Base-by-base conservation (phyloP, 2,113 vertebrate genomes). In the Dicaeum eximium region DNA sequence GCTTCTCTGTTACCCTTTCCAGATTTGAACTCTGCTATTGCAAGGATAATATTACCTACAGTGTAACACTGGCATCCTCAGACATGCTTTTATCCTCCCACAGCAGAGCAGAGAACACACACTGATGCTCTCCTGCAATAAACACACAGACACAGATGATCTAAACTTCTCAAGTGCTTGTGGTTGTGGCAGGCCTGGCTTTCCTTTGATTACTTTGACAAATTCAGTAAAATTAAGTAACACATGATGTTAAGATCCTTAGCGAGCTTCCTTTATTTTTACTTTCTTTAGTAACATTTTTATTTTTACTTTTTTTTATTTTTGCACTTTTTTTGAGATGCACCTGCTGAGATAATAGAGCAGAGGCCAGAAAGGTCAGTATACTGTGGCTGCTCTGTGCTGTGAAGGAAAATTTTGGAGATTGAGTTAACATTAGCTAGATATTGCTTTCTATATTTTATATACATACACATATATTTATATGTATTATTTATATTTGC, bases 121-220 rank as follows among this genome's bases (percentile, higher is more conserved):
- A 53, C 4, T 5, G 22, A 0, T 0, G 0, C 13, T 47, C 12
- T 67, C 20, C 53, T 56, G 5, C 15, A 51, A 15, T 0, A 25
- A 9, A n/a, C 11, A 33, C 23, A 12, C 15, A 56, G 48, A 37
- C 10, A 7, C 13, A 58, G 12, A 4, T 53, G 10, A 13, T 78
- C 42, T 25, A 37, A 16, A 48, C 11, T 28, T 31, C 15, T 42
- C 9, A 73, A 14, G 7, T 51, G 10, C 13, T 60, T 40, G 24
- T 54, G 61, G 10, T 6, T 53, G 22, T 83, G 54, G 44, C 10
- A n/a, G 24, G 27, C 8, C 21, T 86, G 27, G 1, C 6, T 30
- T 80, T 75, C 33, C 6, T 73, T 53, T 61, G 13, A 11, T 27
- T 64, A 7, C 28, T 86, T 51, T 48, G 31, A 54, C 1, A 72